These are phyloP conservation scores for Odontophorus gujanensis DNA, from an alignment of 2,113 vertebrate species.

Conservation along the genomic window DNA sequence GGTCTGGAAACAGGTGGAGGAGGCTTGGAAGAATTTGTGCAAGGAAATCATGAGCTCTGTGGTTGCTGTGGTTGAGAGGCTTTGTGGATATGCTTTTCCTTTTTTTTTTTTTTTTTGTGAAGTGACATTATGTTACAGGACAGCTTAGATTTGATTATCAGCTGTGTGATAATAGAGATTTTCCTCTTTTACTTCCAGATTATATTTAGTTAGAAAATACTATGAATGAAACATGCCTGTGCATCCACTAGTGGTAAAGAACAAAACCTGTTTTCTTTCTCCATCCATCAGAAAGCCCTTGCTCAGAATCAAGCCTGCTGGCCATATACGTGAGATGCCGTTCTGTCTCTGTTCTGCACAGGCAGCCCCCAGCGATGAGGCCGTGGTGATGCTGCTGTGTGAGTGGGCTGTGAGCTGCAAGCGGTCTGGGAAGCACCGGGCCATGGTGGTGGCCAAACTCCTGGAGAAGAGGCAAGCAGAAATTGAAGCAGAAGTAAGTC, in stretches of 20 bases:
- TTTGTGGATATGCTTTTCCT: not conserved
- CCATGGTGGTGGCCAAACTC: slow-evolving; percentile 79
- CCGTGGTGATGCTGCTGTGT: slow-evolving; percentile 73
- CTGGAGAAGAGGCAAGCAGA: slow-evolving; percentile 81
- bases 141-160: not conserved
- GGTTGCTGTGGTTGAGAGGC: not conserved
- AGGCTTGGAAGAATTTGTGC: not conserved
- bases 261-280: not conserved
- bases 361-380: slow-evolving; percentile 71
- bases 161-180: not conserved
- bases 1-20: not conserved
- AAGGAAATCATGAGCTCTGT: not conserved
- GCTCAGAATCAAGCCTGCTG: not conserved
- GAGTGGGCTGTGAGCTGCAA: slow-evolving; percentile 82
- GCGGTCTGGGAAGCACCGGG: slow-evolving; percentile 76
- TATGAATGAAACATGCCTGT: accelerated
- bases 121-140: not conserved
- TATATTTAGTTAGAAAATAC: not conserved
- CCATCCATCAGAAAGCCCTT: not conserved
- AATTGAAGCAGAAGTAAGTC: slow-evolving; percentile 78
- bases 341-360: not conserved
- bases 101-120: not conserved
- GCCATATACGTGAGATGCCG: not conserved
- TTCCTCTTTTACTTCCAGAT: not conserved
- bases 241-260: not conserved